Conservation (phyloP, 2,797 vertebrate genomes). For the Malacoctenus gilli region DNA sequence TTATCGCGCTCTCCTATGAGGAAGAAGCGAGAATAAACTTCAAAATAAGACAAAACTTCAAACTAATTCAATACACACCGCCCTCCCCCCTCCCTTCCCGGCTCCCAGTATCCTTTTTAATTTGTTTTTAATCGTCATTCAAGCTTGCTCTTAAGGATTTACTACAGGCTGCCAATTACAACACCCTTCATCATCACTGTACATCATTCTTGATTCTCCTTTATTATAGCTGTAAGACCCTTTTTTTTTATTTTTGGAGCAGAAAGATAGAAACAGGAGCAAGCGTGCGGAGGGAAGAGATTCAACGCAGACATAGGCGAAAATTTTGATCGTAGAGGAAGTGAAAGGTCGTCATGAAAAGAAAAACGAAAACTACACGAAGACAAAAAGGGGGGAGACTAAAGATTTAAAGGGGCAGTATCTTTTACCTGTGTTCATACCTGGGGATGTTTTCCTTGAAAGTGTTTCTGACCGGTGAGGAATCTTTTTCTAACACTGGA, state of each 20-base stretch:
- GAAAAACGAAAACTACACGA: slow-evolving; percentile 35
- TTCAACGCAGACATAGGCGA: slow-evolving; percentile 9
- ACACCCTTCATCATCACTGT: slow-evolving; percentile 37
- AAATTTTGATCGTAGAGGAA: slow-evolving; percentile 80
- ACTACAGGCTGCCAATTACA: slow-evolving; percentile 57
- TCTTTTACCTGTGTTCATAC: slow-evolving; percentile 62
- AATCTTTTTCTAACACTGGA: slow-evolving; percentile 68
- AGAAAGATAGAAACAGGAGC: slow-evolving; percentile 3
- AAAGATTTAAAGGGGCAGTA: slow-evolving; percentile 77
- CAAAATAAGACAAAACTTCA: slow-evolving; percentile 51
- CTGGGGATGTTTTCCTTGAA: slow-evolving; percentile 16
- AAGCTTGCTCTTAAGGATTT: slow-evolving; percentile 76
- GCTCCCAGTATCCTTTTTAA: slow-evolving; percentile 14
- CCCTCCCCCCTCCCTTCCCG: not conserved
- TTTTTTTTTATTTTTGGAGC: too few relatives aligned
- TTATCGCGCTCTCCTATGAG: slow-evolving; percentile 66
- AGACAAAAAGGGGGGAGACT: slow-evolving; percentile 40
- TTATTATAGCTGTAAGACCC: slow-evolving; percentile 11
- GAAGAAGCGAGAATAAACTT: slow-evolving; percentile 41
- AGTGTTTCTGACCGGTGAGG: slow-evolving; percentile 38
- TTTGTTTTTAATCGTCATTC: too few relatives aligned
- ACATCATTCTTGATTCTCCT: slow-evolving; percentile 23
- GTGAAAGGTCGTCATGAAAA: slow-evolving; percentile 35
- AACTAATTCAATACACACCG: slow-evolving; percentile 19
- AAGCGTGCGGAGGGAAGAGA: slow-evolving; percentile 14